Evolutionary conservation across 1,140 invertebrate species (phyloP), one percentile per base, ranked within the genome.

Genomic region (Psix sp.): DNA sequence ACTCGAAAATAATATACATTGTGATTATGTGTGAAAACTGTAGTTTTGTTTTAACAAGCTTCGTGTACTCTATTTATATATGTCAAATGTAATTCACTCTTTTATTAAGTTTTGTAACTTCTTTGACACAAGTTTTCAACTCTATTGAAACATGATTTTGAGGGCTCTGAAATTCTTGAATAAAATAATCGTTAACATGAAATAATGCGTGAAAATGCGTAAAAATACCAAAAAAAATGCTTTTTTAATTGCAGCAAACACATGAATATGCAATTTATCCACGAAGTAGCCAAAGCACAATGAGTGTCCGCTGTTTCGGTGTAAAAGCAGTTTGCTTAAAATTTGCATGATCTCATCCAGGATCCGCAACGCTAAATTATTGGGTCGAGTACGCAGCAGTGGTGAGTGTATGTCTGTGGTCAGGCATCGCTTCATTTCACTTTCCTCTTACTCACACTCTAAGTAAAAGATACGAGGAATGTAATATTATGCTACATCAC

Each of bases 281-380:
- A 51, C 51, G 39, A 45, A 74, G 51, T 68, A 63, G 51, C 56
- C 52, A 59, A 52, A 74, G 63, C 39, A 57, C 57, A 42, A 54
- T 26, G 48, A 24, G 33, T 9, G 48, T 38, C 24, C 29, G 40
- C 51, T 75, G 65, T 75, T 60, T 66, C 70, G 60, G 66, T 57
- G 59, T 56, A 56, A 60, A 65, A 75, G 65, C 72, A 75, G 65
- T 75, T 75, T 68, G 59, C 63, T 75, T 46, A 75, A n/a, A 75
- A 75, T 75, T 70, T 75, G 71, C 71, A 74, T 74, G 71, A 74
- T 68, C 63, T 74, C 38, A 39, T 63, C 59, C 57, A 68, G 71
- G 63, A 74, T 68, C 57, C 59, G 63, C 72, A 68, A 43, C 29
- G 59, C 54, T 75, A 65, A 75, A 65, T 75, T 75, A 75, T 75